phyloP scores from a whole-genome alignment of 2,888 invertebrate species.

The Pollenia griseotomentosa region DNA sequence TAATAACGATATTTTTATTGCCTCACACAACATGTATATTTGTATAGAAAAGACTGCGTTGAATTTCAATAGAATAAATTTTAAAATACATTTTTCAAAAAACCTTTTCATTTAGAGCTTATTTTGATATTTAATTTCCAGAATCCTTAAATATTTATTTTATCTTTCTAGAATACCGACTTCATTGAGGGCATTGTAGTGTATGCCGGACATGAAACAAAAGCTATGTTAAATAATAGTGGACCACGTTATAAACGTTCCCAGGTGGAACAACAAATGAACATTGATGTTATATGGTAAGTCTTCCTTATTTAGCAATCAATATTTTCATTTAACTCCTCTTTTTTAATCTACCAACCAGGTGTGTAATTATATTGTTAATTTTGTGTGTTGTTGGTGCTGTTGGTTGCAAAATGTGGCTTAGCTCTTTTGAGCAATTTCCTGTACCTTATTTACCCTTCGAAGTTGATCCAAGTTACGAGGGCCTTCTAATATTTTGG shows the following conservation, averaged over 20 bases:
- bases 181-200: constrained; percentile 98
- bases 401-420: constrained; percentile 95
- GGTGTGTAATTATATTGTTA: constrained; percentile 94
- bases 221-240: constrained; percentile 98
- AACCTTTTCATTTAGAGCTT: not conserved
- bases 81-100: too few relatives aligned
- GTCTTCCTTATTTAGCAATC: constrained; percentile 83
- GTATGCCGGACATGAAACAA: constrained; percentile 98
- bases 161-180: constrained; percentile 91
- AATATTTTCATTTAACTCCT: constrained; percentile 6
- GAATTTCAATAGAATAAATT: too few relatives aligned
- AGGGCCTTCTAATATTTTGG: constrained; percentile 96
- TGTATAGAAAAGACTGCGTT: too few relatives aligned
- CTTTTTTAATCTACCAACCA: constrained; percentile 59
- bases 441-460: constrained; percentile 89
- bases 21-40: too few relatives aligned
- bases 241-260: constrained; percentile 97
- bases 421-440: constrained; percentile 85
- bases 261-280: constrained; percentile 96
- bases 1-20: too few relatives aligned
- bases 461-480: constrained; percentile 87
- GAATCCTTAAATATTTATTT: constrained; percentile 10
- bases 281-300: constrained; percentile 98
- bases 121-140: not conserved
- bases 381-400: constrained; percentile 96